Evolutionary conservation across 1,140 invertebrate species (phyloP).

Genomic region (Bombus superbus): DNA sequence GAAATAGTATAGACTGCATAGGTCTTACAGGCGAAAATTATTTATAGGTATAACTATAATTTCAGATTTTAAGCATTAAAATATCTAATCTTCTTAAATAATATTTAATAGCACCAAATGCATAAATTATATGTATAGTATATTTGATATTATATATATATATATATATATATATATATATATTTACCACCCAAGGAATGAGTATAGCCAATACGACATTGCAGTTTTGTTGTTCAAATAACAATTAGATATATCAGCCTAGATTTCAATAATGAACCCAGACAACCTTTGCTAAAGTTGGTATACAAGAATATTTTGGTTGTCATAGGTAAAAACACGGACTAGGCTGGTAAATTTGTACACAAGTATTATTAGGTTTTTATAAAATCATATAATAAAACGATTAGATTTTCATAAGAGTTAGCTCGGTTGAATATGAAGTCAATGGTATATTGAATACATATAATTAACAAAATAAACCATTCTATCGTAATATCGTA

Average conservation of each 20-base stretch:
- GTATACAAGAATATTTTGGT: slow-evolving; percentile 67
- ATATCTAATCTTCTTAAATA: not conserved
- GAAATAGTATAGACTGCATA: not conserved
- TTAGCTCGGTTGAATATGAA: not conserved
- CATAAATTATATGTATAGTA: slow-evolving; percentile 29
- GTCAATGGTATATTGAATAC: not conserved
- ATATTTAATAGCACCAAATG: slow-evolving; percentile 27
- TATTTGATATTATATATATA: slow-evolving; percentile 1
- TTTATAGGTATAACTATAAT: not conserved
- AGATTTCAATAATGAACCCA: slow-evolving; percentile 73
- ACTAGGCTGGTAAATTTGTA: slow-evolving; percentile 73
- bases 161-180: not conserved
- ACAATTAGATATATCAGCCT: slow-evolving; percentile 69
- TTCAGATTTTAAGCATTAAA: not conserved
- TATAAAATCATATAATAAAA: slow-evolving; percentile 12
- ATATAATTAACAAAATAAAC: slow-evolving; percentile 16
- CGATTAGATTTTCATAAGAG: slow-evolving; percentile 9
- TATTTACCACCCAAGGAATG: slow-evolving; percentile 41
- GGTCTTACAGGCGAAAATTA: not conserved
- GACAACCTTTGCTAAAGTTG: slow-evolving; percentile 73
- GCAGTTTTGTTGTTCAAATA: slow-evolving; percentile 37
- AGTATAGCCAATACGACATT: slow-evolving; percentile 44
- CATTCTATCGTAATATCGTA: not conserved
- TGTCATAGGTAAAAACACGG: slow-evolving; percentile 71
- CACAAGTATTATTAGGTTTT: slow-evolving; percentile 21